Evolutionary conservation across 2,888 invertebrate species (phyloP), one percentile per base, ranked within the genome.

Genomic region (Tinea pellionella): DNA sequence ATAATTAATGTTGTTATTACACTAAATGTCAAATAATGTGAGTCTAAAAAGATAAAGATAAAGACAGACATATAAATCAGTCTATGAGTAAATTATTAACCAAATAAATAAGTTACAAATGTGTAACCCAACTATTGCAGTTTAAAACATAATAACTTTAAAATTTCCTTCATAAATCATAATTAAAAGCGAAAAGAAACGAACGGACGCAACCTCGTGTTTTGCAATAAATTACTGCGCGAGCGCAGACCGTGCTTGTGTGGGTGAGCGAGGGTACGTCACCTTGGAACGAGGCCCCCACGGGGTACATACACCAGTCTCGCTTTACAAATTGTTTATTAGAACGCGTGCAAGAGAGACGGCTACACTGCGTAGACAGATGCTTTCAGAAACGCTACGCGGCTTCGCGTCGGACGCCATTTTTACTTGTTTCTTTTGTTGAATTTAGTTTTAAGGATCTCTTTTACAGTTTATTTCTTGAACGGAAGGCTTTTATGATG

Each of bases 321-420:
- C 73, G 62, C 64, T 82, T 47, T 63, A 61, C 61, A 63, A 80
- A 77, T 77, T 62, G 65, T 65, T n/a, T 15, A 13, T 24, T 24
- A 47, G n/a, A 62, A 60, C 67, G 74, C 60, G 65, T 58, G 75
- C 83, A 63, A 63, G 75, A 69, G 83, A 83, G 64, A 70, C 18
- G 47, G 29, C 41, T 13, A 65, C 42, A 61, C 67, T 64, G 73
- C 83, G 85, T 83, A 84, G 83, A 82, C 75, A 64, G 74, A 79
- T 81, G 85, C 85, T 86, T 86, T 85, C 85, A 81, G 85, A 83
- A 59, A 78, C 75, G 84, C 84, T 84, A 84, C 84, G 83, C 80
- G 76, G 71, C 70, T 71, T 42, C 37, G 67, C 65, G 64, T 64
- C 69, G 68, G 64, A 77, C 69, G 84, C 85, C 85, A 85, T 86